Evolutionary conservation across 1,140 invertebrate genomes (phyloP), one percentile per base, ranked within the genome.

Genomic region (Stegodyphus mimosarum): DNA sequence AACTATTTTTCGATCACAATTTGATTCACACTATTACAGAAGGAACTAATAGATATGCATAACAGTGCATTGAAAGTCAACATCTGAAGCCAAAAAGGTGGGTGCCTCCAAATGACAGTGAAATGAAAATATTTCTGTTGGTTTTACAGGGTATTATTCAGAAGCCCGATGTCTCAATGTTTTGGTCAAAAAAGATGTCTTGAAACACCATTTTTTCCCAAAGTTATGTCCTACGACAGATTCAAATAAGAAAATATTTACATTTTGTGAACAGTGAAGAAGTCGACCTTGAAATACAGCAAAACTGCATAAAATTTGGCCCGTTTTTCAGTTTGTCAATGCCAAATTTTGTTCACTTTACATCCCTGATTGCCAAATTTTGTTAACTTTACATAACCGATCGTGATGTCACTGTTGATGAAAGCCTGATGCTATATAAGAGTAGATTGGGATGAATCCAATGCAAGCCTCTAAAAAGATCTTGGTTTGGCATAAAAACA

Each of bases 221-320:
- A 1, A 33, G 33, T 33, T 33, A 33, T 33, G 33, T 3, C 33
- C 33, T 33, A 33, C 3, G 33, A 33, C 9, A 17, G 6, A 4
- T 69, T 69, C 67, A 69, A 69, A 69, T n/a, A n/a, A n/a, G n/a
- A 69, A 69, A 17, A 69, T 2, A 69, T 2, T 17, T 6, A 17
- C 5, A 48, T 69, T 69, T 69, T 72, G 70, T 72, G 70, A 72
- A 72, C 48, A 51, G 51, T 72, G 70, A 49, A 51, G 70, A 72
- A 48, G n/a, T 72, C 6, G 2, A 72, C 17, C 49, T 72, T 13
- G 33, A 49, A 50, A 72, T 7, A 50, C 70, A 6, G 33, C 49
- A 50, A 72, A 72, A 72, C 70, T 72, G 7, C 11, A 72, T 6
- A 72, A 51, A 72, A 72, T 72, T 72, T 72, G 70, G 70, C 70